Conservation (phyloP, 1,140 invertebrate genomes). For the Pseudomyrmex pallidus region DNA sequence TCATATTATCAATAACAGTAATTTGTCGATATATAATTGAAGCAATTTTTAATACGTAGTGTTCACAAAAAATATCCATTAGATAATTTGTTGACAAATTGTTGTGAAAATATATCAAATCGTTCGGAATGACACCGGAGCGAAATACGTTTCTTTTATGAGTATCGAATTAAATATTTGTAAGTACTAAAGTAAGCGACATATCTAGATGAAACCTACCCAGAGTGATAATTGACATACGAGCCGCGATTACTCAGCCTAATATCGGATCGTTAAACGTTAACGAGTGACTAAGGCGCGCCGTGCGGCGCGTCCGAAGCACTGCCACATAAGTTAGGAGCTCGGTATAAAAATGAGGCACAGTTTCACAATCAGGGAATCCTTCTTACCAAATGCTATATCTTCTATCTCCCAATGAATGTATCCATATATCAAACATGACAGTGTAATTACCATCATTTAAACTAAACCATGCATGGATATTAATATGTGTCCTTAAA, state of each 20-base stretch:
- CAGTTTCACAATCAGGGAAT: slow-evolving; percentile 84
- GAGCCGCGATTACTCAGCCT: slow-evolving; percentile 73
- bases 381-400: slow-evolving; percentile 78
- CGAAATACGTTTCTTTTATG: not conserved
- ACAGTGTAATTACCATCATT: slow-evolving; percentile 77
- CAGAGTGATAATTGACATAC: slow-evolving; percentile 76
- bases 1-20: not conserved
- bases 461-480: slow-evolving; percentile 85
- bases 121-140: not conserved
- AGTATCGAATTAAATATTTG: not conserved
- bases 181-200: slow-evolving; percentile 63
- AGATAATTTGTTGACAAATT: slow-evolving; percentile 4
- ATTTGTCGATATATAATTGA: not conserved
- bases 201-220: slow-evolving; percentile 72
- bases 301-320: slow-evolving; percentile 71
- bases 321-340: slow-evolving; percentile 79
- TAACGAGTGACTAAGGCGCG: slow-evolving; percentile 70
- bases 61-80: slow-evolving; percentile 10
- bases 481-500: slow-evolving; percentile 84
- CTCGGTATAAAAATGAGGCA: slow-evolving; percentile 85
- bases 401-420: slow-evolving; percentile 84
- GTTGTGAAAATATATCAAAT: slow-evolving; percentile 1
- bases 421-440: slow-evolving; percentile 81
- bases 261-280: slow-evolving; percentile 74
- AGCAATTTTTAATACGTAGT: not conserved